These are phyloP conservation scores for Oscheius onirici DNA, from an alignment of 2,888 invertebrate genomes.

Conservation along the genomic window DNA sequence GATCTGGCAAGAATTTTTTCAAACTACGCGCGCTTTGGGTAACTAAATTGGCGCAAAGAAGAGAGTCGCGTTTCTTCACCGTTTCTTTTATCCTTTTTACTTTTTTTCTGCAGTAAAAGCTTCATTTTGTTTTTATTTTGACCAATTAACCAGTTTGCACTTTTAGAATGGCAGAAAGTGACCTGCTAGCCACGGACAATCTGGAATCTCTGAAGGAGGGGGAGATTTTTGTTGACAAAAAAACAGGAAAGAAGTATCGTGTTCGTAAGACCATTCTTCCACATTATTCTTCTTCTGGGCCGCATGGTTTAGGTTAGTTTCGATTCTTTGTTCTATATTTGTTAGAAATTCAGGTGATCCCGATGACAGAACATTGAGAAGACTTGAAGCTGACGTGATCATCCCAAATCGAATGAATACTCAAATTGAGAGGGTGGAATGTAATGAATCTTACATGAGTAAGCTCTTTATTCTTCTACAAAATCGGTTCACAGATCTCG, in stretches of 20 bases:
- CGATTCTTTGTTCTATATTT: background rate
- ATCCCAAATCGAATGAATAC: slow-evolving; percentile 90
- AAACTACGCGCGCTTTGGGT: no score
- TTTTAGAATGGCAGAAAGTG: slow-evolving; percentile 15
- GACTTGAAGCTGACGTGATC: slow-evolving; percentile 87
- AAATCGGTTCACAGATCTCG: slow-evolving; percentile 45
- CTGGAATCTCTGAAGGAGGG: slow-evolving; percentile 60
- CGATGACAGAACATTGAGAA: slow-evolving; percentile 83
- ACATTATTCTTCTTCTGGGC: slow-evolving; percentile 60
- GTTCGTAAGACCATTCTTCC: slow-evolving; percentile 68
- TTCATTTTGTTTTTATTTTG: no score
- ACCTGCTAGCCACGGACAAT: slow-evolving; percentile 47
- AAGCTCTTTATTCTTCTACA: background rate
- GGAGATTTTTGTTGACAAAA: slow-evolving; percentile 62
- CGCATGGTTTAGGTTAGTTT: slow-evolving; percentile 60
- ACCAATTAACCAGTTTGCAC: no score
- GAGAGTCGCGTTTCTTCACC: no score
- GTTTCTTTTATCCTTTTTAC: no score
- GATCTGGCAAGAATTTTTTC: no score
- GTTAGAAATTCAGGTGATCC: slow-evolving; percentile 78
- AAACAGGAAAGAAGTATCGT: slow-evolving; percentile 66
- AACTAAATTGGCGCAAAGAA: no score
- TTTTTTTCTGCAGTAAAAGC: no score
- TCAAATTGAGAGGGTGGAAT: slow-evolving; percentile 83
- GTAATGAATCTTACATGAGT: slow-evolving; percentile 73